phyloP scores from a whole-genome alignment of 2,797 vertebrate genomes.

The Gastrophryne carolinensis region DNA sequence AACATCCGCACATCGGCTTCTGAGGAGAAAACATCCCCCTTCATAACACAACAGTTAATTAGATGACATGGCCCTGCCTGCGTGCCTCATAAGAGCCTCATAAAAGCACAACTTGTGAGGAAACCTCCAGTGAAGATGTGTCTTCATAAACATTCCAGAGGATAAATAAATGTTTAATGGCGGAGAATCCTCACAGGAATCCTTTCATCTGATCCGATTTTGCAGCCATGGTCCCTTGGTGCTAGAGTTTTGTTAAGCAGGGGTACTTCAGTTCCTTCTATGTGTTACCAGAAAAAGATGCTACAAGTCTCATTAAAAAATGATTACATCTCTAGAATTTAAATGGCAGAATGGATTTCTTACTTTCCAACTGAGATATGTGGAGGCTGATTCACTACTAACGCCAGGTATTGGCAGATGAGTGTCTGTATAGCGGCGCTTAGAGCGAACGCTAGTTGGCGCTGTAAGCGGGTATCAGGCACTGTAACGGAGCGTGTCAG shows the following conservation, averaged over 20 bases:
- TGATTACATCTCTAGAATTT: neutral
- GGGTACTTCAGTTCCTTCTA: neutral
- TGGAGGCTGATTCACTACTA: no score
- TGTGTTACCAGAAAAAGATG: neutral
- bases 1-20: neutral
- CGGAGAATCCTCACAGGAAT: neutral
- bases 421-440: no score
- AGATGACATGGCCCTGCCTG: conserved; percentile 22
- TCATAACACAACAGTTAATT: conserved; percentile 31
- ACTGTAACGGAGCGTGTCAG: no score
- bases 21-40: conserved; percentile 15
- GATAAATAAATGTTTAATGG: conserved; percentile 31
- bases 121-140: conserved; percentile 22
- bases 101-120: conserved; percentile 5
- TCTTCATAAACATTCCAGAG: conserved; percentile 8
- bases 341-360: neutral
- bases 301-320: neutral
- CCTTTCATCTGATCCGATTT: conserved; percentile 24
- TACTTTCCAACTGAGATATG: no score
- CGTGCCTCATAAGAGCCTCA: conserved; percentile 1
- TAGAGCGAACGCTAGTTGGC: no score
- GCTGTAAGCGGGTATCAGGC: no score
- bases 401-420: no score
- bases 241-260: conserved; percentile 1
- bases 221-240: conserved; percentile 7